Conservation (phyloP, 2,888 invertebrate species). For the Tenthredo mesomela region DNA sequence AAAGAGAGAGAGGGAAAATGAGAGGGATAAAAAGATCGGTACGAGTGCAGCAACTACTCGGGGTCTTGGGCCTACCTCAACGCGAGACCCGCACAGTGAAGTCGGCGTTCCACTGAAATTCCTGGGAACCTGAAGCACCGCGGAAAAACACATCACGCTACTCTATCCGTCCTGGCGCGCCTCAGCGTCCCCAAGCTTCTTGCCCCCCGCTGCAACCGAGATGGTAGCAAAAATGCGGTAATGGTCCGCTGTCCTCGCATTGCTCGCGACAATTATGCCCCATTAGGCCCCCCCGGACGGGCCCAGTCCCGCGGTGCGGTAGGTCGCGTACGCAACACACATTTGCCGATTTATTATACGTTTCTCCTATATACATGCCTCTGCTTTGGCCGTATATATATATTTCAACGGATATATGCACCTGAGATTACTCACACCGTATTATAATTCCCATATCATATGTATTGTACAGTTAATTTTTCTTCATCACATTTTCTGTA, state of each 20-base stretch:
- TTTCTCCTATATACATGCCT: slow-evolving; percentile 50
- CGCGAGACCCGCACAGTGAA: slow-evolving; percentile 62
- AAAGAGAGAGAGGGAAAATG: neutral
- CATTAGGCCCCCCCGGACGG: slow-evolving; percentile 72
- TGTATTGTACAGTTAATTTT: neutral
- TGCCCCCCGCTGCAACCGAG: slow-evolving; percentile 63
- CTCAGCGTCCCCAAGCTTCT: slow-evolving; percentile 62
- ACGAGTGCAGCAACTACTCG: slow-evolving; percentile 54
- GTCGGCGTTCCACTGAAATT: slow-evolving; percentile 74
- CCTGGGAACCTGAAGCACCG: slow-evolving; percentile 68
- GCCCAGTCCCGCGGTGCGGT: slow-evolving; percentile 71
- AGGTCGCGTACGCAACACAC: slow-evolving; percentile 70
- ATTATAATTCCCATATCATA: neutral
- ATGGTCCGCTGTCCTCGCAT: slow-evolving; percentile 77
- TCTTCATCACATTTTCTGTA: neutral
- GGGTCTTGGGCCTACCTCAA: slow-evolving; percentile 68
- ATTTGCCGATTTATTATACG: slow-evolving; percentile 69
- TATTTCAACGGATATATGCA: neutral
- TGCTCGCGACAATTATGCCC: slow-evolving; percentile 77
- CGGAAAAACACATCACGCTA: slow-evolving; percentile 49
- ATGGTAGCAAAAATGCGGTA: slow-evolving; percentile 76
- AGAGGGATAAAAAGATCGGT: slow-evolving; percentile 9
- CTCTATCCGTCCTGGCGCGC: slow-evolving; percentile 57
- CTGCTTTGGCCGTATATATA: neutral
- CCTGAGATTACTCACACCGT: neutral